Conservation (phyloP, 1,140 invertebrate genomes). For the Eurosta solidaginis region DNA sequence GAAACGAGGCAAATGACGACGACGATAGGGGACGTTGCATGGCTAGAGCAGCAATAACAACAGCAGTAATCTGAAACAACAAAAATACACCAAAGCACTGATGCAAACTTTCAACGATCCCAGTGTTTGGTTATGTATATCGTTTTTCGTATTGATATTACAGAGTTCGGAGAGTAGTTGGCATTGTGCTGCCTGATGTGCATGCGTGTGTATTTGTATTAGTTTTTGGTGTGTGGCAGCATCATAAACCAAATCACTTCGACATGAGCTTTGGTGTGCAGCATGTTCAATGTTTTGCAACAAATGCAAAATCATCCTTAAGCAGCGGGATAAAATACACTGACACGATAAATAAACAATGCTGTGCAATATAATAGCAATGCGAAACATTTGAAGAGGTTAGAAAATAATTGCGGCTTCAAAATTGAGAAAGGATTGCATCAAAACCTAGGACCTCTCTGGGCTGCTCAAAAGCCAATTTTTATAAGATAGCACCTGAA, state of each 20-base stretch:
- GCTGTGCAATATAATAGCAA: too few relatives aligned
- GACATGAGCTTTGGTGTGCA: conserved; percentile 22
- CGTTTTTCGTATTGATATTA: neutral
- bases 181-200: neutral
- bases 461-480: too few relatives aligned
- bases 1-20: conserved; percentile 18
- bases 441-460: too few relatives aligned
- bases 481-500: too few relatives aligned
- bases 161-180: neutral
- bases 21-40: neutral
- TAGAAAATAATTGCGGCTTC: too few relatives aligned
- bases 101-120: too few relatives aligned
- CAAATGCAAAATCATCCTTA: conserved; percentile 1
- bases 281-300: conserved; percentile 17
- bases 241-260: conserved; percentile 27
- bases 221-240: conserved; percentile 7
- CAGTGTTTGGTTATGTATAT: neutral
- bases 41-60: neutral
- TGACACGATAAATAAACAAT: neutral
- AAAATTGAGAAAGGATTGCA: too few relatives aligned
- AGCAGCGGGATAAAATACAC: neutral
- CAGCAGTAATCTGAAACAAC: neutral
- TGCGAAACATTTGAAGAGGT: too few relatives aligned
- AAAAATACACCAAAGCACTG: too few relatives aligned
- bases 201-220: neutral